Conservation (phyloP, 2,113 vertebrate genomes). For the Charadrius vociferus region DNA sequence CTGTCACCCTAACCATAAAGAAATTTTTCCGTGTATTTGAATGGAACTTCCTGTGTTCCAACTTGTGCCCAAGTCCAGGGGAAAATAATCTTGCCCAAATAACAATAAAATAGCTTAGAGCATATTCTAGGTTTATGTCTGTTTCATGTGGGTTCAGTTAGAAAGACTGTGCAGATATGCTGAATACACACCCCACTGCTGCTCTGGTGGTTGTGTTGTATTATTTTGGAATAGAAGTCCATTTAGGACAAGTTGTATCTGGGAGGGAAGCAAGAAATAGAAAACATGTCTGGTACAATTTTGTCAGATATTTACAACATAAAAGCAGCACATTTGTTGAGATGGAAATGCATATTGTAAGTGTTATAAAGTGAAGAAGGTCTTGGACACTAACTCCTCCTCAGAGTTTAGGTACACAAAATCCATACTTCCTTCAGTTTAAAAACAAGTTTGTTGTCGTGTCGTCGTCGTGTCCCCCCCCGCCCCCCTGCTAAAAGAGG, state of each 20-base stretch:
- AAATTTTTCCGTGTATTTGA: too few relatives aligned
- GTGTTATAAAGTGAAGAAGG: not conserved
- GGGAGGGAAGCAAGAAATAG: not conserved
- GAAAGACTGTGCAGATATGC: not conserved
- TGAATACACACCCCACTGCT: not conserved
- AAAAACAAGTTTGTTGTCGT: too few relatives aligned
- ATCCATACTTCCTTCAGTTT: not conserved
- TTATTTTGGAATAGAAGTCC: not conserved
- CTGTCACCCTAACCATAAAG: too few relatives aligned
- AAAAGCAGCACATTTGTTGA: not conserved
- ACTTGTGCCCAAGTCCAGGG: accelerated
- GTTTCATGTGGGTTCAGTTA: not conserved
- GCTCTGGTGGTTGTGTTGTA: not conserved
- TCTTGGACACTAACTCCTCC: not conserved
- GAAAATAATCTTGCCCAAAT: not conserved
- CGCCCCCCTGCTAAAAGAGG: not conserved
- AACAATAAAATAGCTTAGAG: not conserved
- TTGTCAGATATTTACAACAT: not conserved
- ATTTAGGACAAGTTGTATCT: not conserved
- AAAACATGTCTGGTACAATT: not conserved
- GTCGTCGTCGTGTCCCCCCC: too few relatives aligned
- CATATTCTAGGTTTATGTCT: not conserved
- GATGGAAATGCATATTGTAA: not conserved
- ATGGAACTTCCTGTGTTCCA: too few relatives aligned
- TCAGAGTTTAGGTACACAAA: not conserved